These are phyloP conservation scores for Nycticryphes semicollaris DNA, from an alignment of 2,113 vertebrate genomes.

Conservation along the genomic window DNA sequence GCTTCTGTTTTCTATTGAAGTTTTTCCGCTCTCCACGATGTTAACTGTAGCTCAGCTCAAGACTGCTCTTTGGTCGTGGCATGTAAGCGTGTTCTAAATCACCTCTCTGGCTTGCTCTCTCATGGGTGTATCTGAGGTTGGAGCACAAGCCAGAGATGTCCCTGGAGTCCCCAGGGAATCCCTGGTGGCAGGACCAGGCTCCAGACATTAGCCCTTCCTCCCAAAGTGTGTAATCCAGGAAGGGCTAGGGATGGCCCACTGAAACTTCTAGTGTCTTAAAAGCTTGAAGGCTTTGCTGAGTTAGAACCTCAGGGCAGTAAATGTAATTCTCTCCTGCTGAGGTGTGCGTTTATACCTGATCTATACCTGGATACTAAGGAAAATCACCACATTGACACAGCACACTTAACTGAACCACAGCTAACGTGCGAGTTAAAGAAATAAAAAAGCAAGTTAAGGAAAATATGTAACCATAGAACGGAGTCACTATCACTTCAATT, in stretches of 20 bases:
- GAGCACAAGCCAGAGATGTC: not conserved
- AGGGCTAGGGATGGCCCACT: not conserved
- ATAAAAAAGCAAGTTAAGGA: not conserved
- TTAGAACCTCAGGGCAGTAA: not conserved
- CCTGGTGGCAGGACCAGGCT: not conserved
- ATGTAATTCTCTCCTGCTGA: not conserved
- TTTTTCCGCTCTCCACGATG: not conserved
- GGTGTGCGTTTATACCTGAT: not conserved
- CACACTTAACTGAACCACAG: accelerated
- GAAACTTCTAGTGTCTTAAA: not conserved
- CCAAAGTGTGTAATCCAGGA: not conserved
- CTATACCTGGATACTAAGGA: not conserved
- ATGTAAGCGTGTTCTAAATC: not conserved
- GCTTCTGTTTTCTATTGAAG: not conserved
- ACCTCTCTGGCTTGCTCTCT: not conserved
- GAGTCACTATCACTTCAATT: not conserved
- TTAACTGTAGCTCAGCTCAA: not conserved
- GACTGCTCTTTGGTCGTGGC: not conserved
- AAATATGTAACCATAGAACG: not conserved
- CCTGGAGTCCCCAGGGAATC: not conserved
- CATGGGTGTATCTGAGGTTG: not conserved
- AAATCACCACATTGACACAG: not conserved
- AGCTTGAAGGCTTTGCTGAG: not conserved
- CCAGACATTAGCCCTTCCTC: not conserved
- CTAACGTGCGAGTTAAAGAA: not conserved